Base-by-base conservation (phyloP, 1,140 invertebrate genomes). In the Aporrectodea caliginosa region DNA sequence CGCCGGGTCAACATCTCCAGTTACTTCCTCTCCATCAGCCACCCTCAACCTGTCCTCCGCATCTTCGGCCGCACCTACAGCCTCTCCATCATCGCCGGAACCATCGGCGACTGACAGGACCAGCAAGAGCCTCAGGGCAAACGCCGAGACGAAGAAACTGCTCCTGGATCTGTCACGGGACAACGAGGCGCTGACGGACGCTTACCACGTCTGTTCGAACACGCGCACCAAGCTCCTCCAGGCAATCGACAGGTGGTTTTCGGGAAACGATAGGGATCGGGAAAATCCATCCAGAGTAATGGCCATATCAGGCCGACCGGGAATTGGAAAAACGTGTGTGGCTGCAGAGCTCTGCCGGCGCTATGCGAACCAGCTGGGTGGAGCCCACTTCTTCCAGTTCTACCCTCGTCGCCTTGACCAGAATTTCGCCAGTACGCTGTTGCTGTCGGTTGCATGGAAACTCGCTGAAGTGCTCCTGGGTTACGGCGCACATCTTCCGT, bases 251-350 rank as follows among this genome's bases (percentile, higher is more conserved):
- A 72, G 27, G n/a, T 72, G 70, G 70, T 27, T 72, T 2, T 2
- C n/a, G 2, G 70, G 6, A 2, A 58, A 6, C 43, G 43, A 58
- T 6, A 58, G 22, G 43, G 43, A 58, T 12, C 69, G 70, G 27
- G 77, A 78, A 31, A 30, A 43, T 31, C 16, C 33, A 12, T 16
- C 58, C 31, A 32, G 77, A 29, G 69, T 35, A 29, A 71, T 70
- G 77, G 32, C 71, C 32, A 31, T 78, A 1, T 32, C 33, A 22
- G 78, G 78, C 14, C 71, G 31, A 31, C 32, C 71, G 27, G 78
- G 78, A 32, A 75, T 79, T n/a, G 78, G 78, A 30, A 79, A 79
- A 70, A 79, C 71, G 16, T 75, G 71, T 35, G 30, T 79, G 6
- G 34, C 73, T 16, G 43, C 78, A n/a, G 71, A 79, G 31, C n/a